Percentiles rank a stretch among this genome's conserved stretches.
These are phyloP conservation scores for Zeuzera pyrina DNA, from an alignment of 2,888 invertebrate genomes.

Conservation along the genomic window DNA sequence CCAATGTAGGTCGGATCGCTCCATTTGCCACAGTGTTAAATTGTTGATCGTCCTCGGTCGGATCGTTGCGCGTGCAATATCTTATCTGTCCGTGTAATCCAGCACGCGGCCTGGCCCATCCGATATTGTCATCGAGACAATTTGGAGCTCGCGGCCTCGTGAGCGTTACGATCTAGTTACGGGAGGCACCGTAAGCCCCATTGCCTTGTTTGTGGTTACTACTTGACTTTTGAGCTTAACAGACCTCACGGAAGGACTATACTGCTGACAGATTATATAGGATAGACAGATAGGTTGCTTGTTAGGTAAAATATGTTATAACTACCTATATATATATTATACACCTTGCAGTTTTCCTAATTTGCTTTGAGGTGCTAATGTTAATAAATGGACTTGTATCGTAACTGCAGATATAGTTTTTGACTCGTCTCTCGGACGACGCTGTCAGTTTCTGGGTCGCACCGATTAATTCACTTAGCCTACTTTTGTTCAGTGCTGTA, in stretches of 20 bases:
- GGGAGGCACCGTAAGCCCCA: conserved; percentile 15
- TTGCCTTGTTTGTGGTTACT: conserved; percentile 8
- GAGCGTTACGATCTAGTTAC: conserved; percentile 20
- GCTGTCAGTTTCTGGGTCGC: conserved; percentile 62
- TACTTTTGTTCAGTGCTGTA: conserved; percentile 62
- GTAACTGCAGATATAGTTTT: conserved; percentile 4
- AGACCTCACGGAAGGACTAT: conserved; percentile 11
- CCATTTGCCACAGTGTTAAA: conserved; percentile 64
- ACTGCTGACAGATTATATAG: conserved; percentile 10
- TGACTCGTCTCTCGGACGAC: conserved; percentile 24
- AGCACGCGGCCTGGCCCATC: conserved; percentile 13
- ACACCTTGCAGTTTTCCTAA: too few species aligned
- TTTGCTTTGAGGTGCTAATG: too few species aligned
- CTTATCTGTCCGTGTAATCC: conserved; percentile 40
- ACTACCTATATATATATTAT: too few species aligned
- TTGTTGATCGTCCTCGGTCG: conserved; percentile 63
- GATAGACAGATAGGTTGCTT: conserved; percentile 6
- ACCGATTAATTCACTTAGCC: conserved; percentile 65
- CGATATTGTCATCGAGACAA: conserved; percentile 16
- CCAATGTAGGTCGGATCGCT: conserved; percentile 64
- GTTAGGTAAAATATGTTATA: too few species aligned
- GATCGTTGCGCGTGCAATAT: conserved; percentile 50
- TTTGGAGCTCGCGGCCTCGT: conserved; percentile 15
- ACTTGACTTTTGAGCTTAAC: conserved; percentile 13
- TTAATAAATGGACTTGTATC: too few species aligned